These are phyloP conservation scores for Triplophysa dalaica DNA, from an alignment of 2,113 vertebrate genomes.

Conservation along the genomic window DNA sequence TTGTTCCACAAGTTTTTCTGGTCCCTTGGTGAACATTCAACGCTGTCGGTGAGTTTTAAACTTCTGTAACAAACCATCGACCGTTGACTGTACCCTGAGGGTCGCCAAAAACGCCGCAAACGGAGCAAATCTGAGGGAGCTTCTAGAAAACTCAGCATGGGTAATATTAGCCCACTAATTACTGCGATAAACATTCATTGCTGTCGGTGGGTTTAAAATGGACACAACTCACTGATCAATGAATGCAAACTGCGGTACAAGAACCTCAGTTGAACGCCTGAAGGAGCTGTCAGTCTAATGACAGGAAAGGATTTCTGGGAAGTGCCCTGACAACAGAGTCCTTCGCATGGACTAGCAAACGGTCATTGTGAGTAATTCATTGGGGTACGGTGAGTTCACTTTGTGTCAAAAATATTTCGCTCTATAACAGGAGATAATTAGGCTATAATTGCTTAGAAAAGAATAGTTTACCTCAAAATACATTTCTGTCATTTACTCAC, in stretches of 20 bases:
- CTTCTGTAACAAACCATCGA: slow-evolving; percentile 92
- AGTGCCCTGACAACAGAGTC: neutral
- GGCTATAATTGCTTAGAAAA: no score
- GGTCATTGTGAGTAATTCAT: neutral
- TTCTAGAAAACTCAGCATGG: neutral
- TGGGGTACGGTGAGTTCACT: neutral
- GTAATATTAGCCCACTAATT: slow-evolving; percentile 68
- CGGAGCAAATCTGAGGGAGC: neutral
- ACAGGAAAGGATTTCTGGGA: neutral
- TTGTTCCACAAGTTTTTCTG: slow-evolving; percentile 46
- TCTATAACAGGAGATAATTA: no score
- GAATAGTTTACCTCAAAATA: no score
- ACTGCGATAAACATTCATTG: slow-evolving; percentile 99
- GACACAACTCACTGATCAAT: slow-evolving; percentile 96
- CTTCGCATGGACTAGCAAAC: neutral
- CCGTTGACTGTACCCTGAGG: slow-evolving; percentile 99
- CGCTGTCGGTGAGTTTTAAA: slow-evolving; percentile 97
- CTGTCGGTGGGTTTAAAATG: slow-evolving; percentile 98
- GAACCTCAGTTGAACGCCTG: slow-evolving; percentile 44
- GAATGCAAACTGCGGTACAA: slow-evolving; percentile 99
- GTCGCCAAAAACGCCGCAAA: slow-evolving; percentile 62
- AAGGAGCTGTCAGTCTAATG: slow-evolving; percentile 7
- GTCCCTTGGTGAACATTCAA: slow-evolving; percentile 94
- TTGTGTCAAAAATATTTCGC: neutral
- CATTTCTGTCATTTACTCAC: no score